Conservation (phyloP, 2,797 vertebrate species). For the Hydrocynus forskahlii region DNA sequence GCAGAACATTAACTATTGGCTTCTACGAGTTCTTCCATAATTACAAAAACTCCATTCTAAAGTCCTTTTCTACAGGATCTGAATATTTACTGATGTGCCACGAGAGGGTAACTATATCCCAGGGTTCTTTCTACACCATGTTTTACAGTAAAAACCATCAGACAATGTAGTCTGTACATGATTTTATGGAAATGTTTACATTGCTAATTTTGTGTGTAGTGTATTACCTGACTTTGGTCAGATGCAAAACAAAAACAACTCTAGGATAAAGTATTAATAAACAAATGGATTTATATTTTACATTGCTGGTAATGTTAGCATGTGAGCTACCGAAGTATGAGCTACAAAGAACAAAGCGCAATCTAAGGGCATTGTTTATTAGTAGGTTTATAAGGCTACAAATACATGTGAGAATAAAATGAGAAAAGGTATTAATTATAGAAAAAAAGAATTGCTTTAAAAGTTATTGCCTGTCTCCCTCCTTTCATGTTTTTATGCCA, state of each 20-base stretch:
- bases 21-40: too few species aligned
- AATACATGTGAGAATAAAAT: background rate
- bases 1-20: too few species aligned
- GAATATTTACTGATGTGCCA: too few species aligned
- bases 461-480: background rate
- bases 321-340: background rate
- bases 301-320: background rate
- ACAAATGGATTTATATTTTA: background rate
- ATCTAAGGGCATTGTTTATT: background rate
- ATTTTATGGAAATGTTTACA: too few species aligned
- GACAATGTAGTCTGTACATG: too few species aligned
- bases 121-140: too few species aligned
- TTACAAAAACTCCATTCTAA: too few species aligned
- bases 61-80: too few species aligned
- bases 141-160: too few species aligned
- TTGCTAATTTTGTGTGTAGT: too few species aligned
- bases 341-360: background rate
- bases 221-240: background rate
- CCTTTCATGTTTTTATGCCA: slow-evolving; percentile 1
- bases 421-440: background rate
- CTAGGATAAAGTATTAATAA: background rate
- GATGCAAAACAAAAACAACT: background rate
- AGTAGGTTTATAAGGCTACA: background rate
- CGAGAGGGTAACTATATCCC: too few species aligned
- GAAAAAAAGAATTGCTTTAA: background rate